A percentile compares a stretch with the other conserved stretches of the same genome.
phyloP scores from a whole-genome alignment of 2,113 vertebrate genomes.

The Pogona vitticeps region DNA sequence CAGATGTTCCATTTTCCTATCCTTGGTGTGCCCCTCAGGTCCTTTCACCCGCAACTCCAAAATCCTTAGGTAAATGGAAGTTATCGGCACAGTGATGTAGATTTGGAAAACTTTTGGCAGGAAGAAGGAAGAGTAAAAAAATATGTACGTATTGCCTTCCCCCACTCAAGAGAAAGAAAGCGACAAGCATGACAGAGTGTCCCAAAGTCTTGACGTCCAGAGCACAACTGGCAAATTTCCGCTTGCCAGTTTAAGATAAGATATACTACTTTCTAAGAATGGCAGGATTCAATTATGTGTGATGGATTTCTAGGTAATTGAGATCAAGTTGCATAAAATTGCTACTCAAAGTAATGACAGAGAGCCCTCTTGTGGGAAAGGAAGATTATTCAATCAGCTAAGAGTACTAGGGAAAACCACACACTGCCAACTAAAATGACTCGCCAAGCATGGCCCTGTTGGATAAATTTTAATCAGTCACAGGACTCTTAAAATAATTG shows the following conservation, averaged over 20 bases:
- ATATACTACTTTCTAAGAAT: slow-evolving; percentile 2
- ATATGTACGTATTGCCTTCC: background rate
- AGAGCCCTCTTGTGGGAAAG: slow-evolving; percentile 70
- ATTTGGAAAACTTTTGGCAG: too few relatives aligned
- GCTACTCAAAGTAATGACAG: slow-evolving; percentile 43
- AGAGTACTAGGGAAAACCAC: background rate
- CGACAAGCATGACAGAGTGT: background rate
- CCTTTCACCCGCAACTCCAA: too few relatives aligned
- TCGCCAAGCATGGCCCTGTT: background rate
- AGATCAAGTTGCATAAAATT: background rate
- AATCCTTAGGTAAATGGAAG: too few relatives aligned
- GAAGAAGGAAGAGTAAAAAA: too few relatives aligned
- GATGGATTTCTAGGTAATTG: background rate
- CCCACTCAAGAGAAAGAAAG: background rate
- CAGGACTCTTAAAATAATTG: background rate
- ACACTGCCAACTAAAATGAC: background rate
- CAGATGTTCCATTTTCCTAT: background rate
- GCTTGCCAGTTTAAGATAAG: background rate
- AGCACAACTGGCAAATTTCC: background rate
- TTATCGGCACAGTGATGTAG: too few relatives aligned
- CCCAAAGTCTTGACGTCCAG: background rate
- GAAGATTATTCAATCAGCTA: background rate
- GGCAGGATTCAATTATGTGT: slow-evolving; percentile 19
- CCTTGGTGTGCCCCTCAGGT: background rate
- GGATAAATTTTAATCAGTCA: slow-evolving; percentile 6